Evolutionary conservation across 1,140 invertebrate genomes (phyloP).

Genomic region (Macrostomum lignano): DNA sequence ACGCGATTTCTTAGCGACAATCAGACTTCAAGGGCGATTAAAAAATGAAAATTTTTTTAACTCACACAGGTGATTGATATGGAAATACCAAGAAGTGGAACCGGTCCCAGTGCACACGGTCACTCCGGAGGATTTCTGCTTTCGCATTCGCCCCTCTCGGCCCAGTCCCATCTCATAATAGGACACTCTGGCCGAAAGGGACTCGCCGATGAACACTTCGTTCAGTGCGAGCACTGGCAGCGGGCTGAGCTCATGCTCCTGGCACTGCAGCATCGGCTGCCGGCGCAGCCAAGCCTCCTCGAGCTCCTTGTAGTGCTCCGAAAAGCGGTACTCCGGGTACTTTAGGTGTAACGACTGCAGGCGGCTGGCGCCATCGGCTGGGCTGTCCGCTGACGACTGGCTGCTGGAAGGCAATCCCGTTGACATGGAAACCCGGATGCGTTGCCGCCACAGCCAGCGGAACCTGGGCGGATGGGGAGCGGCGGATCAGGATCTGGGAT

Average conservation of each 20-base stretch:
- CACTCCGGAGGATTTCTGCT: constrained; percentile 75
- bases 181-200: constrained; percentile 43
- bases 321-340: constrained; percentile 20
- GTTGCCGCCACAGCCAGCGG: constrained; percentile 48
- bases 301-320: constrained; percentile 30
- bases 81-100: constrained; percentile 82
- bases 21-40: too few relatives aligned
- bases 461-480: too few relatives aligned
- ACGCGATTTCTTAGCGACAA: too few relatives aligned
- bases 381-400: too few relatives aligned
- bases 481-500: too few relatives aligned
- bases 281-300: constrained; percentile 9
- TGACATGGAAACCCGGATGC: constrained; percentile 58
- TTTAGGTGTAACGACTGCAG: neutral
- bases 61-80: constrained; percentile 81
- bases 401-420: too few relatives aligned
- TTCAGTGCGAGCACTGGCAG: constrained; percentile 50
- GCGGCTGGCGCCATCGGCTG: too few relatives aligned
- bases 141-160: constrained; percentile 22
- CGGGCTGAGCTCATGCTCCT: neutral
- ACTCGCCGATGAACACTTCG: constrained; percentile 83
- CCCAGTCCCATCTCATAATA: constrained; percentile 6
- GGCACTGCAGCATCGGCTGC: neutral
- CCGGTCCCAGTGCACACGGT: constrained; percentile 85
- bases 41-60: too few relatives aligned